Evolutionary conservation across 92 coral and sea anemone species (phyloP).

Genomic region (Ricordea florida): DNA sequence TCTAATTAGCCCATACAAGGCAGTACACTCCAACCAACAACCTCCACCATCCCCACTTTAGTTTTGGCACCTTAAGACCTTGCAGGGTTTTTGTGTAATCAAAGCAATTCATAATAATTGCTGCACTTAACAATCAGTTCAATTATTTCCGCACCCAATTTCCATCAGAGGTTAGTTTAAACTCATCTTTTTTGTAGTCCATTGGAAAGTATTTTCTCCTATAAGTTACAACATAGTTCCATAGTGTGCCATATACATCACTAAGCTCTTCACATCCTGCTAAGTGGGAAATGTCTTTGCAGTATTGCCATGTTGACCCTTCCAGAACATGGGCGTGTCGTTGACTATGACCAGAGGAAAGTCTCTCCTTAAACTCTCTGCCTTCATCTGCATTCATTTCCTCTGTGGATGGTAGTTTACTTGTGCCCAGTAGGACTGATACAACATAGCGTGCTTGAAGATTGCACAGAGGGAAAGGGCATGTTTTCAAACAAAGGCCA

Average conservation of each 20-base stretch:
- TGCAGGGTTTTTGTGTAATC: too few relatives aligned
- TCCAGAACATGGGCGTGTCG: slow-evolving; percentile 75
- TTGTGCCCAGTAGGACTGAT: slow-evolving; percentile 63
- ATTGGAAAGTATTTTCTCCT: slow-evolving; percentile 30
- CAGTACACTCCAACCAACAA: too few relatives aligned
- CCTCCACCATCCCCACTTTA: too few relatives aligned
- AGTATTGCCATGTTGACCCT: slow-evolving; percentile 67
- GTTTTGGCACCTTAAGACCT: too few relatives aligned
- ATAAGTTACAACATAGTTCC: slow-evolving; percentile 19
- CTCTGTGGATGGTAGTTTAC: slow-evolving; percentile 52
- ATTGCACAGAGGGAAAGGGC: slow-evolving; percentile 82
- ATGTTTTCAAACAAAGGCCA: slow-evolving; percentile 65
- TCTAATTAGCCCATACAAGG: too few relatives aligned
- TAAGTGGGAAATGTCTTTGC: slow-evolving; percentile 48
- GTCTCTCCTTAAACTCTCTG: slow-evolving; percentile 56
- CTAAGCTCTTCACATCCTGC: slow-evolving; percentile 61
- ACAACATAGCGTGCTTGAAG: slow-evolving; percentile 70
- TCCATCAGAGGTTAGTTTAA: slow-evolving; percentile 26
- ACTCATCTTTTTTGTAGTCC: slow-evolving; percentile 51
- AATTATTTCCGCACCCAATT: too few relatives aligned
- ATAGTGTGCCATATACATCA: slow-evolving; percentile 41
- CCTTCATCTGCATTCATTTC: slow-evolving; percentile 79
- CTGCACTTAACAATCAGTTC: too few relatives aligned
- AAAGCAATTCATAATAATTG: too few relatives aligned
- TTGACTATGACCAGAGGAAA: slow-evolving; percentile 43